phyloP scores from a whole-genome alignment of 2,113 vertebrate species.

The Peromyscus californicus region DNA sequence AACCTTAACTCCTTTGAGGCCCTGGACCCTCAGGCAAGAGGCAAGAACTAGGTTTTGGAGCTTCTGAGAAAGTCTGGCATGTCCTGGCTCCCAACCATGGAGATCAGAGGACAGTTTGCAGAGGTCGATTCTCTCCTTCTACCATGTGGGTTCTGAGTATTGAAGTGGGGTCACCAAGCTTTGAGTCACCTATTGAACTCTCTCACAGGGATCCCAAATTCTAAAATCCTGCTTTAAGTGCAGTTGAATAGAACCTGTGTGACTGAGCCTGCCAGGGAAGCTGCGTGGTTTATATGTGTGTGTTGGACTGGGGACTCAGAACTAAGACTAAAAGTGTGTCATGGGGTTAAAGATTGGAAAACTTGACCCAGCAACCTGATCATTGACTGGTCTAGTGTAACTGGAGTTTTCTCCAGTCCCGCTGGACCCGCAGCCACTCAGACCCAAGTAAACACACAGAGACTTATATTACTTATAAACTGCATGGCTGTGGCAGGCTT shows the following conservation, averaged over 20 bases:
- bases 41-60: neutral
- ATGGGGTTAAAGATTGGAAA: neutral
- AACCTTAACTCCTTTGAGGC: neutral
- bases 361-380: neutral
- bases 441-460: no score
- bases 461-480: no score
- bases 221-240: neutral
- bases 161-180: neutral
- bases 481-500: no score
- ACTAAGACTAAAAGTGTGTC: neutral
- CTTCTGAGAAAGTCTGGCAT: neutral
- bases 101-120: neutral
- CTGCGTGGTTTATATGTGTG: slow-evolving; percentile 19
- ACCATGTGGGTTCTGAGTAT: neutral
- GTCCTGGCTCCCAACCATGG: neutral
- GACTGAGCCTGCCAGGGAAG: slow-evolving; percentile 49
- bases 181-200: neutral
- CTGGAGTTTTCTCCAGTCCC: no score
- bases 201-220: neutral
- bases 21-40: neutral
- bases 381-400: neutral
- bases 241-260: slow-evolving; percentile 61
- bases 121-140: no score
- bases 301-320: neutral
- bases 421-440: no score